phyloP scores from a whole-genome alignment of 2,113 vertebrate genomes.

The Cardinalis cardinalis region DNA sequence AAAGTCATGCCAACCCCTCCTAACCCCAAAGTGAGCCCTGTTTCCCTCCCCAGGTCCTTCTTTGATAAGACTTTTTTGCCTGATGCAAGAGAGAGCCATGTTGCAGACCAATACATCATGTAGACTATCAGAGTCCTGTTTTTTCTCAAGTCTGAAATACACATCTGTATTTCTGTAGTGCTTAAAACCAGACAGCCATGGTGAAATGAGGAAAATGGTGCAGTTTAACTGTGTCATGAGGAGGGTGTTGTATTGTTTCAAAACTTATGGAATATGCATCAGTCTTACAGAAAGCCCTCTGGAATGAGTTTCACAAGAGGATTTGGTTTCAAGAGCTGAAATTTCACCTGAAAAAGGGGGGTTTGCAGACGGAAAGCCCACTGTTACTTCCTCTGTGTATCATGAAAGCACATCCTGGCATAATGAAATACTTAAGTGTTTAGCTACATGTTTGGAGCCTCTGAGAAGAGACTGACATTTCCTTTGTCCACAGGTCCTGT shows the following conservation, averaged over 20 bases:
- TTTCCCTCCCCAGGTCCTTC: background rate
- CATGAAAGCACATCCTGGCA: background rate
- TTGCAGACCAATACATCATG: background rate
- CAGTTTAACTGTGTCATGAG: background rate
- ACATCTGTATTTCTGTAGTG: background rate
- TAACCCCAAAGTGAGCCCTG: background rate
- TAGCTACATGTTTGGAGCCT: background rate
- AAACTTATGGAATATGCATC: conserved; percentile 8
- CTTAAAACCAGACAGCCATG: background rate
- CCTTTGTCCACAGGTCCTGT: background rate
- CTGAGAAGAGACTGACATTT: background rate
- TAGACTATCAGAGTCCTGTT: background rate
- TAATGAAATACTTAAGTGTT: background rate
- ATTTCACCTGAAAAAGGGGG: conserved; percentile 16
- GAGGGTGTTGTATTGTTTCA: background rate
- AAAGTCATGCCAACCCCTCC: fast-evolving
- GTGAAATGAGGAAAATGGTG: background rate
- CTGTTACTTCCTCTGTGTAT: background rate
- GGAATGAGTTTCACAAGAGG: background rate
- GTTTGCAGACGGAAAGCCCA: background rate
- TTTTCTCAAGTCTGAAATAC: background rate
- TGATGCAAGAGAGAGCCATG: background rate
- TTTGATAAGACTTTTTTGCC: background rate
- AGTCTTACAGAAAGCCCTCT: background rate
- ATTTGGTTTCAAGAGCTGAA: conserved; percentile 38